Percentiles rank a stretch among this genome's conserved stretches.
phyloP scores from a whole-genome alignment of 2,888 invertebrate genomes.

The Scaptomyza flava region DNA sequence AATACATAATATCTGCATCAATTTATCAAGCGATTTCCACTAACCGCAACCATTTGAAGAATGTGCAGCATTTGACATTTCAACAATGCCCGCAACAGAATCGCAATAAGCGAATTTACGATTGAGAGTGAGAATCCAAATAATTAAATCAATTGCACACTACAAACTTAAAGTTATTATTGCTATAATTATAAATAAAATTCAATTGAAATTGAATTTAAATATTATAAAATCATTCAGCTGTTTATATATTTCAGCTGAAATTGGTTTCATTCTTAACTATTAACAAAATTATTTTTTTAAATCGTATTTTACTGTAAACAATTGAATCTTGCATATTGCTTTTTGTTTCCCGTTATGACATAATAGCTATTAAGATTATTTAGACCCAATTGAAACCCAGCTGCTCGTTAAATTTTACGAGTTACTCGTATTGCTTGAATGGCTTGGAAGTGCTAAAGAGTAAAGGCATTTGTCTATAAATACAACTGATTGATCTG shows the following conservation, averaged over 20 bases:
- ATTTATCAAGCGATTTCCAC: conserved; percentile 38
- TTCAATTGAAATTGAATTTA: too few species aligned
- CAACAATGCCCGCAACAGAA: not conserved
- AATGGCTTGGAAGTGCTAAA: not conserved
- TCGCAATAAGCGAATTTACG: not conserved
- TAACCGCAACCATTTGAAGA: conserved; percentile 51
- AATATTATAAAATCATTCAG: too few species aligned
- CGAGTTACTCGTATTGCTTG: not conserved
- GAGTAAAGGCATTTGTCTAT: conserved; percentile 22
- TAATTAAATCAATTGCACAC: conserved; percentile 4
- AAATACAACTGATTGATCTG: conserved; percentile 14
- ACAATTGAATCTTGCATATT: not conserved
- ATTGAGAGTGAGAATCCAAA: not conserved
- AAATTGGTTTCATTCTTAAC: not conserved
- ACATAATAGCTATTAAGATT: not conserved
- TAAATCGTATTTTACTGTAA: not conserved
- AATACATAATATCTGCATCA: conserved; percentile 38
- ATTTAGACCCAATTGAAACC: conserved; percentile 11
- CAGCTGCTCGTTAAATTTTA: conserved; percentile 52
- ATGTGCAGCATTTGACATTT: conserved; percentile 39
- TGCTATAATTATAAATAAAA: too few species aligned
- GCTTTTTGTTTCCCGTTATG: not conserved
- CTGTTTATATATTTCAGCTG: not conserved
- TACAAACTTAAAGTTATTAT: too few species aligned
- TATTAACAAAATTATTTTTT: not conserved